Conservation (phyloP, 2,113 vertebrate genomes). For the Halcyon senegalensis region DNA sequence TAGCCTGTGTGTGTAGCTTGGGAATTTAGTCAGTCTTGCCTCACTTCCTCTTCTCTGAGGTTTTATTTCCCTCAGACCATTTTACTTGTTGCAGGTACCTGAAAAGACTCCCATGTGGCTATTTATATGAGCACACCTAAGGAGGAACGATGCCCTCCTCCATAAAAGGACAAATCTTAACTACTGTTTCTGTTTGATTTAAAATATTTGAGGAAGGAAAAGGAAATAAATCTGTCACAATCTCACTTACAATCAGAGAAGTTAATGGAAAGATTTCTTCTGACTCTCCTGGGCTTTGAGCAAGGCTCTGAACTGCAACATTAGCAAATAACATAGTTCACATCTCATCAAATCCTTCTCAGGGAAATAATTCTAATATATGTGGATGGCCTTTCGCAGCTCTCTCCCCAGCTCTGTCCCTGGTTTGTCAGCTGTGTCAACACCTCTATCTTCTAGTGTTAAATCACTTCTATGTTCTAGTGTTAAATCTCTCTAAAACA, state of each 20-base stretch:
- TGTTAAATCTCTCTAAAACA: not conserved
- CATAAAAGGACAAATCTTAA: not conserved
- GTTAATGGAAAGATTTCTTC: slow-evolving; percentile 58
- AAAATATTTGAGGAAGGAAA: not conserved
- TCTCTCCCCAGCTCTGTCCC: not conserved
- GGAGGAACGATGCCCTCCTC: not conserved
- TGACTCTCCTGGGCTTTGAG: slow-evolving; percentile 33
- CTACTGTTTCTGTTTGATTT: not conserved
- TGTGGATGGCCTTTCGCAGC: not conserved
- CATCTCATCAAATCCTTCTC: slow-evolving; percentile 14
- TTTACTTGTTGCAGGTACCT: not conserved
- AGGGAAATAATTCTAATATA: slow-evolving; percentile 7
- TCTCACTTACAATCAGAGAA: not conserved
- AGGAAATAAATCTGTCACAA: slow-evolving; percentile 40
- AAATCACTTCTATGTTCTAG: not conserved
- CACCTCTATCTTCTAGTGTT: not conserved
- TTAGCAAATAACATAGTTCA: slow-evolving; percentile 39
- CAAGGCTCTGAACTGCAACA: not conserved
- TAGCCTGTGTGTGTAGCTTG: not conserved
- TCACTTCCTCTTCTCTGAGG: not conserved
- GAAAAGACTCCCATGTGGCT: not conserved
- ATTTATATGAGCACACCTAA: not conserved
- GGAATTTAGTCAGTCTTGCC: not conserved
- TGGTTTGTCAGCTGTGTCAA: not conserved
- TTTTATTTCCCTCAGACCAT: not conserved